Evolutionary conservation across 35 echinoderm and acorn worm species (phyloP).

Genomic region (Eucidaris tribuloides): DNA sequence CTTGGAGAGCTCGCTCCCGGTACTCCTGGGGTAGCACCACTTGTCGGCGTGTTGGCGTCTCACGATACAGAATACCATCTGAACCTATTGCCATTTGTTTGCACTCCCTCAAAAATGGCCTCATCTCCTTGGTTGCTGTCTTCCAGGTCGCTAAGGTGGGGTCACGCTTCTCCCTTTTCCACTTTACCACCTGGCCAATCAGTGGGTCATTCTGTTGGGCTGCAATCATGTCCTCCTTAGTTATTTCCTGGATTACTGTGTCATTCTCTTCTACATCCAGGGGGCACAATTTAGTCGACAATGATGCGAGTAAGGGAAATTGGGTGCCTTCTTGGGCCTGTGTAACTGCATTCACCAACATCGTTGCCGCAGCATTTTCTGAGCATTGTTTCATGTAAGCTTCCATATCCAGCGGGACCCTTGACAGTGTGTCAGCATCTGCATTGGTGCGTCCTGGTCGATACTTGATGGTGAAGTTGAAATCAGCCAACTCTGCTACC

Average conservation of each 20-base stretch:
- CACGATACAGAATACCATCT: background rate
- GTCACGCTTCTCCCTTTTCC: background rate
- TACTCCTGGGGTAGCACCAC: background rate
- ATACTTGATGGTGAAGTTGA: slow-evolving; percentile 61
- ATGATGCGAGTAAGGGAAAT: background rate
- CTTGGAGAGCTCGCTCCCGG: no score
- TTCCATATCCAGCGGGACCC: slow-evolving; percentile 26
- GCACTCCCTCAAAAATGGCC: background rate
- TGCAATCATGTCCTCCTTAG: background rate
- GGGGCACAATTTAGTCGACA: background rate
- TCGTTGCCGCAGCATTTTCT: background rate
- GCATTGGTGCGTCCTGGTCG: slow-evolving; percentile 40
- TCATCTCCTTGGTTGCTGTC: background rate
- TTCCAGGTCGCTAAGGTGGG: background rate
- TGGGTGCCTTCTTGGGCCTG: background rate
- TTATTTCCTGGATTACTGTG: background rate
- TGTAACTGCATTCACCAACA: slow-evolving; percentile 1
- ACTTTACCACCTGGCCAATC: background rate
- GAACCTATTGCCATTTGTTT: background rate
- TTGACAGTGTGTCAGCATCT: slow-evolving; percentile 54
- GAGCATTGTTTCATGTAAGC: slow-evolving; percentile 29
- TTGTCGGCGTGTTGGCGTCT: background rate
- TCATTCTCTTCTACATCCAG: background rate
- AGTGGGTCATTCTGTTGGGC: slow-evolving; percentile 25
- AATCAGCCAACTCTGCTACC: slow-evolving; percentile 48